Evolutionary conservation across 2,888 invertebrate genomes (phyloP).

Genomic region (Lepetodrilus schrolli): DNA sequence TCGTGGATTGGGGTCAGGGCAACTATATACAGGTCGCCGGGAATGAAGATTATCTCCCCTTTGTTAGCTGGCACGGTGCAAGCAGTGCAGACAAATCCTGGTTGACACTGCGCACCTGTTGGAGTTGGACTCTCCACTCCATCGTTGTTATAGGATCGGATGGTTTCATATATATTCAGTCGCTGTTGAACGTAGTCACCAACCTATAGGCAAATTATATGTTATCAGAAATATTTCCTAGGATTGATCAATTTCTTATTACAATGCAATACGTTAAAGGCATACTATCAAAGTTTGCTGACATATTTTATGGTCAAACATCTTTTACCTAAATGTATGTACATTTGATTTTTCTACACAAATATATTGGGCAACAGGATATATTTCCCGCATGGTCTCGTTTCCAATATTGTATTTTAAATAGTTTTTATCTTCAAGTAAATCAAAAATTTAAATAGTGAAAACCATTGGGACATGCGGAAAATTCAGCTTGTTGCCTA

Average conservation of each 20-base stretch:
- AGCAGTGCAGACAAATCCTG: neutral
- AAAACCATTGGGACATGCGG: too few relatives aligned
- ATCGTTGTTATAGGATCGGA: neutral
- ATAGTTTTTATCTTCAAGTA: too few relatives aligned
- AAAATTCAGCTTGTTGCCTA: too few relatives aligned
- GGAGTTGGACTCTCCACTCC: neutral
- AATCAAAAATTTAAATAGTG: too few relatives aligned
- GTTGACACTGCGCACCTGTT: neutral
- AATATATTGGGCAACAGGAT: too few relatives aligned
- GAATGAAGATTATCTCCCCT: neutral
- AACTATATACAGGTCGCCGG: constrained; percentile 11
- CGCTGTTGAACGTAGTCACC: neutral
- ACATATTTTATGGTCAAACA: too few relatives aligned
- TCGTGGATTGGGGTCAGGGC: neutral
- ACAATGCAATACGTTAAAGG: neutral
- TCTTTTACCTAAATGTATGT: too few relatives aligned
- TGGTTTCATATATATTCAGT: neutral
- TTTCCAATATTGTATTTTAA: too few relatives aligned
- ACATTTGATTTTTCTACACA: too few relatives aligned
- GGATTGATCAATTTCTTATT: neutral
- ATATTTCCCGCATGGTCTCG: too few relatives aligned
- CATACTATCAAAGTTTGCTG: too few relatives aligned
- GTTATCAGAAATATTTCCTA: neutral
- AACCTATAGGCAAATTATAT: neutral
- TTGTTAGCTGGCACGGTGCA: neutral